phyloP scores from a whole-genome alignment of 2,113 vertebrate species.

The Malurus elegans region DNA sequence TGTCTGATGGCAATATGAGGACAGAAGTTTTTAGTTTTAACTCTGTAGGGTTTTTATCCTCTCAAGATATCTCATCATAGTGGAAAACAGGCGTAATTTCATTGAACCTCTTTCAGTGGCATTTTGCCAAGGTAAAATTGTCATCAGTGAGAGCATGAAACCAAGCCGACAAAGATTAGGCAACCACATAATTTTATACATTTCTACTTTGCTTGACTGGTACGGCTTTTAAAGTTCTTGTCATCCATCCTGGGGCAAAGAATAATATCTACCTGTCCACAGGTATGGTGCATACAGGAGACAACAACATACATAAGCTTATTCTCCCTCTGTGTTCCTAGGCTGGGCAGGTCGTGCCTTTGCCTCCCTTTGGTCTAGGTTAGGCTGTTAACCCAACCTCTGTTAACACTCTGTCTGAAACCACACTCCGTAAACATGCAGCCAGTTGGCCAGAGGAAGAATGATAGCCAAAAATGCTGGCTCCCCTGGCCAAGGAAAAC shows the following conservation, averaged over 20 bases:
- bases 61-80: background rate
- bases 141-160: background rate
- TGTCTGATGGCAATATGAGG: background rate
- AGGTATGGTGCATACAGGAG: background rate
- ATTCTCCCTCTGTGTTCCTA: slow-evolving; percentile 8
- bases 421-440: slow-evolving; percentile 65
- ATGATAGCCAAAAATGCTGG: slow-evolving; percentile 49
- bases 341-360: slow-evolving; percentile 42
- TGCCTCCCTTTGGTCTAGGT: slow-evolving; percentile 32
- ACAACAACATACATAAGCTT: background rate
- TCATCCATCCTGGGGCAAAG: slow-evolving; percentile 32
- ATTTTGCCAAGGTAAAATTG: background rate
- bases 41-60: background rate
- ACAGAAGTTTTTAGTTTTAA: background rate
- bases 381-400: slow-evolving; percentile 53
- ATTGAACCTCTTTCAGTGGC: slow-evolving; percentile 10
- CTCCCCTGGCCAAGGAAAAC: slow-evolving; percentile 67
- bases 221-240: slow-evolving; percentile 27
- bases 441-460: slow-evolving; percentile 63
- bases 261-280: background rate
- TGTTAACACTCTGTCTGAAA: slow-evolving; percentile 70
- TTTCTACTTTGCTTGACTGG: slow-evolving; percentile 43
- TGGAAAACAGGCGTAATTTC: slow-evolving; percentile 23
- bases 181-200: slow-evolving; percentile 36
- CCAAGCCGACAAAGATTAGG: slow-evolving; percentile 8